Percentiles rank a stretch among this genome's conserved stretches.
Evolutionary conservation across 2,113 vertebrate genomes (phyloP).

Genomic region (Lota lota): DNA sequence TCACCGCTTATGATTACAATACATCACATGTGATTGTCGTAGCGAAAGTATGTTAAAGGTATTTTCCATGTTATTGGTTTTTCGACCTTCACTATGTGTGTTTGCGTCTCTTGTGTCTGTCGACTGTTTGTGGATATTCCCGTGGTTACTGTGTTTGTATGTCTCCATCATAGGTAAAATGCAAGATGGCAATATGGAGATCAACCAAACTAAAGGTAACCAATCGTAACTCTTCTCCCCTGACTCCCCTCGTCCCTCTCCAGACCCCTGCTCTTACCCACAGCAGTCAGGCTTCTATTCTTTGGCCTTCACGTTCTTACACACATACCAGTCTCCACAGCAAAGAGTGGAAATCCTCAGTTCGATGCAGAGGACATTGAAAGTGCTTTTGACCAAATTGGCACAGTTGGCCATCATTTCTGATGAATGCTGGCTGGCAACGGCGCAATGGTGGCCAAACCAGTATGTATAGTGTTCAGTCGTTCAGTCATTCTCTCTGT

Average conservation of each 20-base stretch:
- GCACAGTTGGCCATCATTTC: too few relatives aligned
- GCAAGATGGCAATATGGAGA: slow-evolving; percentile 99
- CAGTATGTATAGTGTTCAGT: background rate
- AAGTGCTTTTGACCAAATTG: too few relatives aligned
- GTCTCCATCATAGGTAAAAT: slow-evolving; percentile 99
- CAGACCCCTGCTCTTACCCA: background rate
- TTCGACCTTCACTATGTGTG: slow-evolving; percentile 14
- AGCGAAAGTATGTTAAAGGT: too few relatives aligned
- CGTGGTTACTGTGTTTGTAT: slow-evolving; percentile 91
- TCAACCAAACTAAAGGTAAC: slow-evolving; percentile 99
- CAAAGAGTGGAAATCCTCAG: too few relatives aligned
- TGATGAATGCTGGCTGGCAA: too few relatives aligned
- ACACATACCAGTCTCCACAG: too few relatives aligned
- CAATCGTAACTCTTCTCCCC: slow-evolving; percentile 54
- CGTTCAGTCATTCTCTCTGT: too few relatives aligned
- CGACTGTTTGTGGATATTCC: slow-evolving; percentile 70
- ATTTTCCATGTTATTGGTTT: too few relatives aligned
- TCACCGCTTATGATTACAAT: too few relatives aligned
- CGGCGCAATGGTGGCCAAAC: slow-evolving; percentile 86
- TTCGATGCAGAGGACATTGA: too few relatives aligned
- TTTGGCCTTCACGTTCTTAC: too few relatives aligned
- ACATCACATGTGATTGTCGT: too few relatives aligned
- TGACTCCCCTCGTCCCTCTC: slow-evolving; percentile 6
- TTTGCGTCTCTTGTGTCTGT: slow-evolving; percentile 43
- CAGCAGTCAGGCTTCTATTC: slow-evolving; percentile 7